Percentiles rank a stretch among this genome's conserved stretches.
phyloP scores from a whole-genome alignment of 2,797 vertebrate genomes.

The Pogonophryne albipinna region DNA sequence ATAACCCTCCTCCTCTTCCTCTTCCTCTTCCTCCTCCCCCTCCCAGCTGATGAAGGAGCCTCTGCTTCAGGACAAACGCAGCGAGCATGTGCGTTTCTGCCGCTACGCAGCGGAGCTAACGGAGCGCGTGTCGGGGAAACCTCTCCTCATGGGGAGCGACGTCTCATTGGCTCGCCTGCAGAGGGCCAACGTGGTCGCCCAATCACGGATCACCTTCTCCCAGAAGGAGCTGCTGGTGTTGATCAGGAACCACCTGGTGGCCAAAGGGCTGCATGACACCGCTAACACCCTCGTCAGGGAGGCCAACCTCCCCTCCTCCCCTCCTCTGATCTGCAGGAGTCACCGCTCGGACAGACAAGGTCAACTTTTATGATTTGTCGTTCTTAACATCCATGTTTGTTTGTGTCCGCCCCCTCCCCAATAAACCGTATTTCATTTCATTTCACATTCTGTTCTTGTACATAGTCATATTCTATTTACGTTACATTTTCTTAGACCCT shows the following conservation, averaged over 20 bases:
- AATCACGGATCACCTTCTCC: slow-evolving; percentile 93
- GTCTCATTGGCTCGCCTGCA: slow-evolving; percentile 94
- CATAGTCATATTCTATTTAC: no score
- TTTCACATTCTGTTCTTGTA: no score
- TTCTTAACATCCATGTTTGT: no score
- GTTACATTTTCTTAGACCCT: no score
- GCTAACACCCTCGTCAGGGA: slow-evolving; percentile 89
- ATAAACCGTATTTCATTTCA: no score
- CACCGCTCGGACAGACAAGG: no score
- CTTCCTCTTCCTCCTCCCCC: no score
- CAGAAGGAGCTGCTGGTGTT: slow-evolving; percentile 95
- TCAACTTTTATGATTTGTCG: no score
- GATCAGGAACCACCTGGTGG: slow-evolving; percentile 94
- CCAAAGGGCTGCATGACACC: slow-evolving; percentile 93
- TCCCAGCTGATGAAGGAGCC: slow-evolving; percentile 94
- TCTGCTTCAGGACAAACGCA: slow-evolving; percentile 96
- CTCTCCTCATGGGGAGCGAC: slow-evolving; percentile 91
- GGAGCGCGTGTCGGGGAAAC: slow-evolving; percentile 94
- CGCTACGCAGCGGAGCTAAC: slow-evolving; percentile 93
- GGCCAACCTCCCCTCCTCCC: slow-evolving; percentile 82
- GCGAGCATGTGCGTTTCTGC: slow-evolving; percentile 96
- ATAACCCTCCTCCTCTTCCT: no score
- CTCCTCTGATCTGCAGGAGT: no score
- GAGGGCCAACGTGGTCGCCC: slow-evolving; percentile 95
- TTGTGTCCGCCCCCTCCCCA: no score